Evolutionary conservation across 1,140 invertebrate genomes (phyloP).

Genomic region (Lepidurus packardi): DNA sequence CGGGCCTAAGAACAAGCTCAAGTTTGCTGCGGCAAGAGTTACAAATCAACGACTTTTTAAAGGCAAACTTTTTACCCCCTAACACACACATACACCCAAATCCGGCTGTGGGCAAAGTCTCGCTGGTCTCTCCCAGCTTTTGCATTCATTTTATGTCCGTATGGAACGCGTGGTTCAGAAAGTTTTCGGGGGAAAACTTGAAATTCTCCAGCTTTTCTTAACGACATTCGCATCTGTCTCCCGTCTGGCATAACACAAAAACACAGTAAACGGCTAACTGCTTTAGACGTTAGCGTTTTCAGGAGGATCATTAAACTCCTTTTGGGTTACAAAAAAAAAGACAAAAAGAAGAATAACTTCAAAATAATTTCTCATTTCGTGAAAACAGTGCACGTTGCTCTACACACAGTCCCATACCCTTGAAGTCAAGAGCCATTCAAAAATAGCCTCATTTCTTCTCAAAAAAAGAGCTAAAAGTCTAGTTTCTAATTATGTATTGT

Average conservation of each 20-base stretch:
- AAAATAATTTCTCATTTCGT: neutral
- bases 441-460: too few species aligned
- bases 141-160: constrained; percentile 2
- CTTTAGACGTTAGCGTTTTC: neutral
- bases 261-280: constrained; percentile 4
- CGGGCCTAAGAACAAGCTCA: neutral
- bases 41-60: constrained; percentile 19
- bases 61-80: neutral
- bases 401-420: too few species aligned
- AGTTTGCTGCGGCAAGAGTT: constrained; percentile 2
- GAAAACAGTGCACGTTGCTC: too few species aligned
- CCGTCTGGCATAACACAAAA: constrained; percentile 18
- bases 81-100: too few species aligned
- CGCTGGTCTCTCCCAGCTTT: neutral
- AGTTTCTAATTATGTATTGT: too few species aligned
- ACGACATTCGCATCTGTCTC: constrained; percentile 17
- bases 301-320: neutral
- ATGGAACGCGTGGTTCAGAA: constrained; percentile 9
- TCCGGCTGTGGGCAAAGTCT: neutral
- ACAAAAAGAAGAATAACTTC: neutral
- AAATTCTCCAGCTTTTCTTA: constrained; percentile 15
- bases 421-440: too few species aligned
- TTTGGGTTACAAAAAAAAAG: neutral
- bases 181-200: neutral
- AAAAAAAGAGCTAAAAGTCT: too few species aligned